phyloP scores from a whole-genome alignment of 2,113 vertebrate species.

The Zonotrichia leucophrys region DNA sequence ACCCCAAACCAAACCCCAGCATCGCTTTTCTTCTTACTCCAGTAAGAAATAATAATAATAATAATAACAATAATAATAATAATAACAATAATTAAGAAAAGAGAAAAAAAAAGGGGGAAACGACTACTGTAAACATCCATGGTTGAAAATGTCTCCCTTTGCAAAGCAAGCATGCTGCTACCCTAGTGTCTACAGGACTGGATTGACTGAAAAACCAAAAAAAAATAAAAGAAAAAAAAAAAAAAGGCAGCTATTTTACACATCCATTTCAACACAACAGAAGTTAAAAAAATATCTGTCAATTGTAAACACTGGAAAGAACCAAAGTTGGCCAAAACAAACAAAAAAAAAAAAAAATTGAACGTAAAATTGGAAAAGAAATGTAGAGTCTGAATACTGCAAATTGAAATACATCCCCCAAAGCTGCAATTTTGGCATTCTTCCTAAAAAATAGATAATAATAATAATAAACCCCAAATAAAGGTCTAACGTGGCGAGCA shows the following conservation, averaged over 20 bases:
- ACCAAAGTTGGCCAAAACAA: slow-evolving; percentile 54
- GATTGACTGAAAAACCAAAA: background rate
- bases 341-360: background rate
- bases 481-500: slow-evolving; percentile 40
- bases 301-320: slow-evolving; percentile 82
- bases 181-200: slow-evolving; percentile 70
- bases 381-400: slow-evolving; percentile 72
- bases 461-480: background rate
- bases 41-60: slow-evolving; percentile 70
- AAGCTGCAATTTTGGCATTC: slow-evolving; percentile 74
- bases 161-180: slow-evolving; percentile 83
- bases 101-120: slow-evolving; percentile 57
- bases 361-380: slow-evolving; percentile 1
- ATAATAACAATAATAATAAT: slow-evolving; percentile 42
- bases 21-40: slow-evolving; percentile 63
- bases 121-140: slow-evolving; percentile 73
- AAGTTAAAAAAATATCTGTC: slow-evolving; percentile 70
- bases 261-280: slow-evolving; percentile 82
- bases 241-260: slow-evolving; percentile 81
- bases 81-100: slow-evolving; percentile 52
- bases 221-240: slow-evolving; percentile 54
- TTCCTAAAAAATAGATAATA: slow-evolving; percentile 44
- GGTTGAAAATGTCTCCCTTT: slow-evolving; percentile 69
- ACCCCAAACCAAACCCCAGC: slow-evolving; percentile 26
- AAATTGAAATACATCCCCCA: slow-evolving; percentile 73